Evolutionary conservation across 2,113 vertebrate species (phyloP).

Genomic region (Neolamprologus fasciatus): DNA sequence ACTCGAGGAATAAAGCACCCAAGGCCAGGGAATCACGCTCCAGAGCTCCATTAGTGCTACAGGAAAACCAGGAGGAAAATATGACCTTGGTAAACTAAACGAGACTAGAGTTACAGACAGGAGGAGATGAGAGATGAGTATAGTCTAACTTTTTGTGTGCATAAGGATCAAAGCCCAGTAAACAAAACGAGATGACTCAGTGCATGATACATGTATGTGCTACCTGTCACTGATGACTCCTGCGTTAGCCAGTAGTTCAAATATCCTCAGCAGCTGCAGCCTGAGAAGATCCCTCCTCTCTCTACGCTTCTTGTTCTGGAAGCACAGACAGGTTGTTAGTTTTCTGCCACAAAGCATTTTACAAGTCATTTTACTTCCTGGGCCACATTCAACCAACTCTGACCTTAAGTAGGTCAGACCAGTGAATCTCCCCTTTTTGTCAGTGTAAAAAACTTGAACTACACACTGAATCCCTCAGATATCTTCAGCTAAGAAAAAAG

Average conservation of each 20-base stretch:
- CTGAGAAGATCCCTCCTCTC: constrained; percentile 90
- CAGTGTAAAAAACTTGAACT: neutral
- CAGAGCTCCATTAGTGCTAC: constrained; percentile 91
- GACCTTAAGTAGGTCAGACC: neutral
- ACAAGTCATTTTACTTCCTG: neutral
- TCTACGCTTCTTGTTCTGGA: constrained; percentile 93
- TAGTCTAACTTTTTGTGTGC: neutral
- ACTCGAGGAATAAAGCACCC: constrained; percentile 93
- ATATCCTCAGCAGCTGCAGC: constrained; percentile 90
- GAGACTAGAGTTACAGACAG: neutral
- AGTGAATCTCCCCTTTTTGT: neutral
- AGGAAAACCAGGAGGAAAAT: neutral
- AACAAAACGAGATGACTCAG: neutral
- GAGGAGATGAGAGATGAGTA: neutral
- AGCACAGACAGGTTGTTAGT: neutral
- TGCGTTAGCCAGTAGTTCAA: constrained; percentile 93
- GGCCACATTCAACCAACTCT: neutral
- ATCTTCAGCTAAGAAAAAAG: neutral
- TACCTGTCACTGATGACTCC: constrained; percentile 98
- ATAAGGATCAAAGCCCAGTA: neutral
- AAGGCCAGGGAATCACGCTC: constrained; percentile 91
- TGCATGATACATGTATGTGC: neutral
- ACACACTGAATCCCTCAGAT: neutral
- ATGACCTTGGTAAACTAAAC: neutral
- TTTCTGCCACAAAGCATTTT: neutral